Base-by-base conservation (phyloP, 2,797 vertebrate genomes). In the Hyperoplus lanceolatus region DNA sequence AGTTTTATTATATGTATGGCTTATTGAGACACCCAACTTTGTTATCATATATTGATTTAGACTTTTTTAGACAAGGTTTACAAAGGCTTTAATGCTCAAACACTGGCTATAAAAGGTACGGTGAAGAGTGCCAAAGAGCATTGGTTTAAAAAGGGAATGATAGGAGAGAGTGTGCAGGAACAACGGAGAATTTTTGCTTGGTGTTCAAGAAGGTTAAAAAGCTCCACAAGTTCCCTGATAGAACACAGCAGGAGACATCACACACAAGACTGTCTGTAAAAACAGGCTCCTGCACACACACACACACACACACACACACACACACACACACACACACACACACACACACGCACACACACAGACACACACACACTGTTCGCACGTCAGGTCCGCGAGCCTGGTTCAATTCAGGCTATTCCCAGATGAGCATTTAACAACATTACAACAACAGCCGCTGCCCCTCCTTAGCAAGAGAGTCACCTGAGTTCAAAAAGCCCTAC, bases 191-290 rank as follows among this genome's bases (percentile, higher is more conserved):
- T 76, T 77, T 75, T 68, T 83, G 79, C 77, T 73, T 72, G 60
- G 63, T 79, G 81, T 82, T 85, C 51, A 57, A 45, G 48, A 65
- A 87, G 93, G 94, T 93, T 95, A 94, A 95, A 95, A 95, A 94
- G 90, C 80, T 93, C 92, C 89, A 90, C 86, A 93, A 91, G 92
- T 87, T 94, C 89, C 90, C 93, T 88, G 92, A 90, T 85, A 72
- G 72, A 70, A 61, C 85, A 62, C 93, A 85, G 94, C 88, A 46
- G 92, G 94, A 82, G 86, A 74, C 46, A 43, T 12, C 68, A 75
- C 81, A 83, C 79, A 85, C 76, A 81, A 84, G 87, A 77, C 48
- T 59, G 73, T 70, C 70, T 60, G 72, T 75, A 57, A 60, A 81
- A 81, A 84, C 45, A 57, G 74, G 68, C 77, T 81, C 80, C 76